Evolutionary conservation across 1,140 invertebrate species (phyloP).

Genomic region (Dryas iulia): DNA sequence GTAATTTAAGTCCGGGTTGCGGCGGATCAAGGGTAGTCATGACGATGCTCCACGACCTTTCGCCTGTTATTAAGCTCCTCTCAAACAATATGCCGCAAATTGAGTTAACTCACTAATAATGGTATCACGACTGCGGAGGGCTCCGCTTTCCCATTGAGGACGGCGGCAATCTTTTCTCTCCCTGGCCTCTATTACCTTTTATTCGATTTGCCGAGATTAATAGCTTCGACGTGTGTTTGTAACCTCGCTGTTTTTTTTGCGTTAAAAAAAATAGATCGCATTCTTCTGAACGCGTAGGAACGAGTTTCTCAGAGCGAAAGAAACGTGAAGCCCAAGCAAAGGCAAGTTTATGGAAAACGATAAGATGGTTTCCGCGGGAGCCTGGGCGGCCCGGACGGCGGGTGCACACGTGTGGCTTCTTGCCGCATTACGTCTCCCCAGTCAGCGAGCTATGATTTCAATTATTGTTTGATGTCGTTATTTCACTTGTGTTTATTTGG

Average conservation of each 20-base stretch:
- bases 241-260: constrained; percentile 24
- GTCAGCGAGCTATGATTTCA: constrained; percentile 65
- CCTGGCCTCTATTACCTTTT: constrained; percentile 65
- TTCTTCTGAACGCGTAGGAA: constrained; percentile 23
- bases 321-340: constrained; percentile 46
- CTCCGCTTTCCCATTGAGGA: constrained; percentile 56
- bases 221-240: constrained; percentile 59
- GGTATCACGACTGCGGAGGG: constrained; percentile 65
- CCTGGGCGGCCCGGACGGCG: constrained; percentile 14
- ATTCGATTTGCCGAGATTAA: constrained; percentile 74
- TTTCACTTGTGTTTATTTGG: constrained; percentile 74
- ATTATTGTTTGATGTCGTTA: constrained; percentile 77
- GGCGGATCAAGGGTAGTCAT: constrained; percentile 65
- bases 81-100: constrained; percentile 79
- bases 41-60: constrained; percentile 61
- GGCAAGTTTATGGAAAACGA: constrained; percentile 38
- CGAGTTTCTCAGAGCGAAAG: constrained; percentile 27
- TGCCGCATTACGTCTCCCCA: constrained; percentile 43
- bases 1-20: constrained; percentile 25
- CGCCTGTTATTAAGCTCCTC: constrained; percentile 75
- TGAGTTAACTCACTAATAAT: constrained; percentile 80
- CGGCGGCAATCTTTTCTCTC: constrained; percentile 59
- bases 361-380: constrained; percentile 28
- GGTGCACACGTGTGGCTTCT: constrained; percentile 43
- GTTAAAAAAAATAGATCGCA: constrained; percentile 6